Evolutionary conservation across 2,888 invertebrate genomes (phyloP).

Genomic region (Phaonia tiefii): DNA sequence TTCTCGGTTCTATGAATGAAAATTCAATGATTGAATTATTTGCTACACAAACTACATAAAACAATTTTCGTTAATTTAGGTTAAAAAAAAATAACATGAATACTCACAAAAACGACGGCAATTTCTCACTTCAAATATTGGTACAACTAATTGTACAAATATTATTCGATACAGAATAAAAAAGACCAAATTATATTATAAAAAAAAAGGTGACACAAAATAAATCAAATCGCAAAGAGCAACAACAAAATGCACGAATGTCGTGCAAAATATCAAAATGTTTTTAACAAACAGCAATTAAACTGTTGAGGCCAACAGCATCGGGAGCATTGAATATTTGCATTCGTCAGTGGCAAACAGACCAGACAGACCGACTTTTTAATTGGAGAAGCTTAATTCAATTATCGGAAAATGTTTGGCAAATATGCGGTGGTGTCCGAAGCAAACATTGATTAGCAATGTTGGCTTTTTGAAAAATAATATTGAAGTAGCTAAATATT

Average conservation of each 20-base stretch:
- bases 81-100: too few relatives aligned
- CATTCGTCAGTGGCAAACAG: constrained; percentile 4
- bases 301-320: constrained; percentile 22
- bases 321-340: background rate
- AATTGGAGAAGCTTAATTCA: too few relatives aligned
- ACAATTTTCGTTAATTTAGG: constrained; percentile 13
- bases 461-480: too few relatives aligned
- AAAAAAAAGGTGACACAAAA: background rate
- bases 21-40: constrained; percentile 9
- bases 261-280: background rate
- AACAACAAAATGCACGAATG: constrained; percentile 4
- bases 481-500: too few relatives aligned
- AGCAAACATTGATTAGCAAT: too few relatives aligned
- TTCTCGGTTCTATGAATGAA: background rate
- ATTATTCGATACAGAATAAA: background rate
- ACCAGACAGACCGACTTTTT: background rate
- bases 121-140: constrained; percentile 40
- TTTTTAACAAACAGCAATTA: constrained; percentile 5
- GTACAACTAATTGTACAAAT: constrained; percentile 51
- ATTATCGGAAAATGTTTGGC: too few relatives aligned
- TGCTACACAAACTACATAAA: constrained; percentile 4
- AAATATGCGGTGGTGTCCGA: too few relatives aligned
- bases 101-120: too few relatives aligned
- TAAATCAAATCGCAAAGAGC: background rate
- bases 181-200: background rate